These are phyloP conservation scores for Eueides isabella DNA, from an alignment of 1,140 invertebrate genomes.

Conservation along the genomic window DNA sequence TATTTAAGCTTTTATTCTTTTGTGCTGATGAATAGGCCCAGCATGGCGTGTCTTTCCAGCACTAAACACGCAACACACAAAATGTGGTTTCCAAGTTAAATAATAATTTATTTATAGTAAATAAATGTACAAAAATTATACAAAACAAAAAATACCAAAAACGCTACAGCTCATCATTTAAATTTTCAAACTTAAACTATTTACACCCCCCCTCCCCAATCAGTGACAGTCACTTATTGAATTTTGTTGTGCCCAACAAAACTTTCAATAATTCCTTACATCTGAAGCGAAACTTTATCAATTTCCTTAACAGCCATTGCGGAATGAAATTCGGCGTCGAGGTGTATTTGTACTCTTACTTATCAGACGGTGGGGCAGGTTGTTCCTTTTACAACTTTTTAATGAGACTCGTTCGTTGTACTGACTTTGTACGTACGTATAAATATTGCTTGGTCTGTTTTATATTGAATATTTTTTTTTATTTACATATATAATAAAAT, in stretches of 20 bases:
- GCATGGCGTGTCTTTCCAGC: no score
- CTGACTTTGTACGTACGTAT: not conserved
- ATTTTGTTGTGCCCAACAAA: slow-evolving; percentile 75
- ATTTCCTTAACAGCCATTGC: slow-evolving; percentile 70
- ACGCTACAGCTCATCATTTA: slow-evolving; percentile 36
- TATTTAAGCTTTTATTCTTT: no score
- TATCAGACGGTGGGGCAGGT: slow-evolving; percentile 1
- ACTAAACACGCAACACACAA: no score
- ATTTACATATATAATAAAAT: no score
- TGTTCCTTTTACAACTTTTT: slow-evolving; percentile 15
- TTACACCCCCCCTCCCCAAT: slow-evolving; percentile 58
- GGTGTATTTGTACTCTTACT: slow-evolving; percentile 9
- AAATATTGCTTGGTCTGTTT: no score
- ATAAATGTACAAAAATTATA: no score
- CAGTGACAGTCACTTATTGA: slow-evolving; percentile 79
- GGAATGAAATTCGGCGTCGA: slow-evolving; percentile 49
- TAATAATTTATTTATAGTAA: no score
- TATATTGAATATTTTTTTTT: no score
- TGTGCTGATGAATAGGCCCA: no score
- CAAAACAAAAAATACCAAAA: not conserved
- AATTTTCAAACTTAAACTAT: slow-evolving; percentile 32
- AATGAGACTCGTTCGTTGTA: slow-evolving; percentile 8
- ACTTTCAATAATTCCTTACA: slow-evolving; percentile 76
- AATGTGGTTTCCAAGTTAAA: no score
- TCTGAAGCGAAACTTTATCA: slow-evolving; percentile 73